Base-by-base conservation (phyloP, 2,888 invertebrate genomes). In the Pyralis farinalis region DNA sequence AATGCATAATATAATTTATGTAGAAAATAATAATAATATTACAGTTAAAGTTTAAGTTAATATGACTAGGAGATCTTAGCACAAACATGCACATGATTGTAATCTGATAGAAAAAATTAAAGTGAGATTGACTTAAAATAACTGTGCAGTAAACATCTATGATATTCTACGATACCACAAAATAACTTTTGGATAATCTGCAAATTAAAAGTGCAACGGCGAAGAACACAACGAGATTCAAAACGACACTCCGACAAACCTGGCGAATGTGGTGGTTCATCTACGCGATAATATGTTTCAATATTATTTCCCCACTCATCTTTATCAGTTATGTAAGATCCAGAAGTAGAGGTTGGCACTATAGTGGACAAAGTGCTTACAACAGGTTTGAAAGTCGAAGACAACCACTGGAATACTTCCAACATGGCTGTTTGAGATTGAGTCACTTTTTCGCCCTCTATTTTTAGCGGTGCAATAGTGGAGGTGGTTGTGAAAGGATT, bases 261-360 rank as follows among this genome's bases (percentile, higher is more conserved):
- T 88, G 88, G 76, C 66, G 70, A 78, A 71, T 88, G 88, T 54
- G 88, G 88, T 59, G 88, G 88, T 80, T 88, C 88, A 69, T 88
- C 88, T 68, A 88, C 87, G 47, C 88, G 88, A 71, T 16, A 16
- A 16, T 88, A 88, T 49, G 79, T 85, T 71, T 86, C 85, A 48
- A 87, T 71, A 71, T 67, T 81, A 81, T 84, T 86, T 46, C 80
- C 84, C 87, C 87, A 88, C 51, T 84, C 86, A 49, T 87, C 86
- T 75, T 61, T 84, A 71, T 78, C 77, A 51, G 79, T 75, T 44
- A 72, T 58, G 47, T 68, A 72, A 44, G 78, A 72, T 66, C 71
- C 79, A 40, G 82, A 54, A 42, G 77, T 71, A 38, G 80, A 71
- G 34, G 67, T 64, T 39, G 76, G 70, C 53, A 72, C 64, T 58